Evolutionary conservation across 2,797 vertebrate genomes (phyloP), one percentile per base, ranked within the genome.

Genomic region (Scolopax bukidnonensis): DNA sequence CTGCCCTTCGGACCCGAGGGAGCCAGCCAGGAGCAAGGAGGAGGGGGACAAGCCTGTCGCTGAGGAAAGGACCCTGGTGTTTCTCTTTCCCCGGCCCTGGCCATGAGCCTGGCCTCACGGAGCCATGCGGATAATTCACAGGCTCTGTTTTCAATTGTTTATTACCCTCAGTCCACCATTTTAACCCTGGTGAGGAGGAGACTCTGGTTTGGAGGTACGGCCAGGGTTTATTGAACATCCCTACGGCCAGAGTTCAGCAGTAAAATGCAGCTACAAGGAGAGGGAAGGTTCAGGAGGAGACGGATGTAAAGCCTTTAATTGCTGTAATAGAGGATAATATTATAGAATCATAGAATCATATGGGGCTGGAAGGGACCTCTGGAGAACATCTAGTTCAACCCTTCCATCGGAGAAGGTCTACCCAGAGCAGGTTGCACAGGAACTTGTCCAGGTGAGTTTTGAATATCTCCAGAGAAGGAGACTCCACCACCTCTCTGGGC

Each of bases 31-130:
- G 50, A 93, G 61, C 28, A 18, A 88, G 41, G 54, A 91, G 70
- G 85, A 87, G 80, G 73, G 50, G 73, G 53, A 71, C 9, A 4
- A 87, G 20, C 21, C 65, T 87, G 63, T 85, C 6, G 1, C 28
- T 27, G 68, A 80, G 60, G 75, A 75, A 71, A 68, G 38, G 33
- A 78, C 30, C 33, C 40, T 5, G 2, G 14, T 75, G 80, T 88
- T 93, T 81, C 88, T 64, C 79, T 16, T 69, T 84, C 33, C 33
- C 38, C 77, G 76, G 60, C 86, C 86, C 83, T 94, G 92, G 83
- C 80, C 88, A 89, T 94, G 92, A 96, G 90, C 83, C 77, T 96
- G 93, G 61, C 80, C 81, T 64, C 67, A 76, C 86, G 63, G 71
- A 92, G 73, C 53, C 67, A 1, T 11, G 47, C 78, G 70, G 36